Conservation (phyloP, 2,888 invertebrate genomes). For the Dynastes maya region DNA sequence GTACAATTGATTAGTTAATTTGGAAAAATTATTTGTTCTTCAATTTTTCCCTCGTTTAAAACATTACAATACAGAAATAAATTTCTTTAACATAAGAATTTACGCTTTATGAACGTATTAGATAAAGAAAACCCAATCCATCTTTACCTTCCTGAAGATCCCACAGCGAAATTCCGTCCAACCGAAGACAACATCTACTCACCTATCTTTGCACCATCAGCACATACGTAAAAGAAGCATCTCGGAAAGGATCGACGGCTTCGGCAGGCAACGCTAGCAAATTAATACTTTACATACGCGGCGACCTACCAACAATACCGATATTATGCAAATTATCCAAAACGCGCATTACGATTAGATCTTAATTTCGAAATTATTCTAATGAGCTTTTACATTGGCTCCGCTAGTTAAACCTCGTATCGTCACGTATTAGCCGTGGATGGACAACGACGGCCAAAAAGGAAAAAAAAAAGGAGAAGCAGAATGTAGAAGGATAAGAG, state of each 20-base stretch:
- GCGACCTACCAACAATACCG: constrained; percentile 34
- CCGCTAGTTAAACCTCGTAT: constrained; percentile 22
- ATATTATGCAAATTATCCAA: constrained; percentile 43
- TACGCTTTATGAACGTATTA: too few species aligned
- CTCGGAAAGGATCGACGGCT: neutral
- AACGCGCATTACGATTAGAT: constrained; percentile 41
- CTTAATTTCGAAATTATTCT: constrained; percentile 47
- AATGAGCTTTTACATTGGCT: constrained; percentile 36
- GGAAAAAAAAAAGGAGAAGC: neutral
- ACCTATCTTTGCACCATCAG: neutral
- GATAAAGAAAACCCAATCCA: too few species aligned
- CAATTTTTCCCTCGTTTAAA: too few species aligned
- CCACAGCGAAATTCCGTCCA: too few species aligned
- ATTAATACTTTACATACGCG: constrained; percentile 18
- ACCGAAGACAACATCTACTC: too few species aligned
- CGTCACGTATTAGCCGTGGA: neutral
- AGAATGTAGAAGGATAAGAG: neutral
- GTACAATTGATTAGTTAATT: too few species aligned
- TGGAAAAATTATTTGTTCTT: too few species aligned
- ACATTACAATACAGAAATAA: too few species aligned
- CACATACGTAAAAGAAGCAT: neutral
- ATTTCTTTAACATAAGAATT: too few species aligned
- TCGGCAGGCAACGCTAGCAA: neutral
- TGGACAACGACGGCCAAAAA: too few species aligned
- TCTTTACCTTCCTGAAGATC: too few species aligned